Evolutionary conservation across 2,797 vertebrate genomes (phyloP).

Genomic region (Gymnoscopelus braueri): DNA sequence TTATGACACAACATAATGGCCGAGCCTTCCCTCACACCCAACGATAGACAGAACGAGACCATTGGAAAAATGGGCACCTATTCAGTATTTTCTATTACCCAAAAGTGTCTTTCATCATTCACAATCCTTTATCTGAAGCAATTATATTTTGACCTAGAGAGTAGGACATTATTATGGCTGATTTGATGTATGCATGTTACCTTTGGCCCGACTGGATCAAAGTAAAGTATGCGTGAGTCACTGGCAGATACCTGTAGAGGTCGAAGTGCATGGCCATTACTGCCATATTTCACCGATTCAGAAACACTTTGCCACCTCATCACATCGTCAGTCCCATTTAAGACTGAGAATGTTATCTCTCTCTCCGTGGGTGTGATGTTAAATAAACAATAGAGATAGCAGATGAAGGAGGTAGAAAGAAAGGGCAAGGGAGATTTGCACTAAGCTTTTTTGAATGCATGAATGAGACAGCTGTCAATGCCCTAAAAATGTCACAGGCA

Average conservation of each 20-base stretch:
- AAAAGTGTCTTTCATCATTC: conserved; percentile 39
- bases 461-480: conserved; percentile 63
- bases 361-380: conserved; percentile 14
- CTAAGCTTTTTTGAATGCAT: conserved; percentile 32
- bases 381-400: conserved; percentile 26
- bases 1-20: conserved; percentile 15
- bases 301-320: conserved; percentile 6
- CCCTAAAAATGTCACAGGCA: conserved; percentile 86
- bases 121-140: conserved; percentile 47
- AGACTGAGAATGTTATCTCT: conserved; percentile 17
- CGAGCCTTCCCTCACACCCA: conserved; percentile 34
- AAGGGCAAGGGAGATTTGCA: conserved; percentile 19
- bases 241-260: conserved; percentile 11
- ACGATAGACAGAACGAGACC: conserved; percentile 23
- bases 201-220: conserved; percentile 4
- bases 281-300: conserved; percentile 14
- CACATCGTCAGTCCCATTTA: conserved; percentile 20
- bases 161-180: conserved; percentile 16
- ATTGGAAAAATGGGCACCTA: conserved; percentile 46
- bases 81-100: conserved; percentile 52
- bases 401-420: background rate
- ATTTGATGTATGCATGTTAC: conserved; percentile 22
- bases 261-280: conserved; percentile 16
- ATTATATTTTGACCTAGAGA: conserved; percentile 42
- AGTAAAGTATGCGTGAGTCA: conserved; percentile 19